Evolutionary conservation across 2,113 vertebrate genomes (phyloP), one percentile per base, ranked within the genome.

Genomic region (Regulus satrapa): DNA sequence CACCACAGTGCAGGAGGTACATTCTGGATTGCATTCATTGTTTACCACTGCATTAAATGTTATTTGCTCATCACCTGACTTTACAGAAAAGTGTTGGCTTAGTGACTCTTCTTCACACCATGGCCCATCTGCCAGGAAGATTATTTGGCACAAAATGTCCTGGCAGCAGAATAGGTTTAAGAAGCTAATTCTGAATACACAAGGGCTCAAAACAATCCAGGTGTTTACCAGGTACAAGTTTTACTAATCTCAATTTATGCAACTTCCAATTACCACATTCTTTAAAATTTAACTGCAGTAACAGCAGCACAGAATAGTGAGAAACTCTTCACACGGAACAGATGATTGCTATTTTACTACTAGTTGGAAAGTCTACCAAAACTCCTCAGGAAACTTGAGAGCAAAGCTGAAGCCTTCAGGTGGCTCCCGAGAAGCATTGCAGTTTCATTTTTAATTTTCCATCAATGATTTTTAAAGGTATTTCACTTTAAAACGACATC

Each of bases 371-470:
- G 28, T 43, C 64, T 49, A 59, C 52, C 58, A 64, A 84, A 89
- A 46, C 24, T 82, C 40, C 54, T 46, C 21, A 72, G 78, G 68
- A 52, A 87, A 76, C 59, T 31, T n/a, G 12, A 92, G 36, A 84
- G 63, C 36, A 89, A 91, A 82, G 58, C 49, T 32, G 31, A 92
- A 89, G 40, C 64, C 45, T 90, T 94, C 72, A 56, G n/a, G 40
- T 80, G 34, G 17, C 12, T 94, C 41, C 55, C 74, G 36, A 91
- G 83, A 92, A 89, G n/a, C 58, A 43, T 0, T 67, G 24, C 3
- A 31, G 26, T 40, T 81, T 76, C 15, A 10, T 32, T 82, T 96
- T 86, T 51, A 46, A 59, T 58, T 56, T 88, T 74, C 71, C 31
- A 83, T 25, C 36, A 18, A n/a, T 14, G 45, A 54, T 71, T 91